These are phyloP conservation scores for Lepus europaeus DNA, from an alignment of 2,113 vertebrate genomes.

Conservation along the genomic window DNA sequence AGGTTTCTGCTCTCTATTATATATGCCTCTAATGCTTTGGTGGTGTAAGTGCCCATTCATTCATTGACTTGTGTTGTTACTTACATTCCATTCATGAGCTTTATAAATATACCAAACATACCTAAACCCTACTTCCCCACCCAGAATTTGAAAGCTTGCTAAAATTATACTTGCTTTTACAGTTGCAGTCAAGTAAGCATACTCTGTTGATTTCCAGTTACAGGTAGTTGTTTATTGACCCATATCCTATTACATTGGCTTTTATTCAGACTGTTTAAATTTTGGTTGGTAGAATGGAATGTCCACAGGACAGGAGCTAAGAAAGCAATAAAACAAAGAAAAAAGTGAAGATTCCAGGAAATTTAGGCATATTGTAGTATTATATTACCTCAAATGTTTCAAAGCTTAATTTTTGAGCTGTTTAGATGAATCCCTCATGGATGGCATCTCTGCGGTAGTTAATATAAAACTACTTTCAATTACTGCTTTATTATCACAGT, in stretches of 20 bases:
- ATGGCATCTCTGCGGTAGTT: conserved; percentile 35
- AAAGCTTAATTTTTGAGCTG: conserved; percentile 47
- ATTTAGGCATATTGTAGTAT: conserved; percentile 43
- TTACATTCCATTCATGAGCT: conserved; percentile 55
- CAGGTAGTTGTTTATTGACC: conserved; percentile 11
- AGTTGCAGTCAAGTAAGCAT: not conserved
- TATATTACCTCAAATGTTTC: conserved; percentile 9
- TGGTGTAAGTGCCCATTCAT: conserved; percentile 32
- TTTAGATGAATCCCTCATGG: conserved; percentile 51
- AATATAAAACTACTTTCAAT: conserved; percentile 61
- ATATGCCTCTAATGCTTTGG: not conserved
- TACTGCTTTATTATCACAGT: conserved; percentile 44
- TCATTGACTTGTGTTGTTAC: conserved; percentile 30
- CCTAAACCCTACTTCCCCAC: not conserved
- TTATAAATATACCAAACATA: conserved; percentile 45
- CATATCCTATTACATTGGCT: conserved; percentile 39
- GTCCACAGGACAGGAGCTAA: conserved; percentile 45
- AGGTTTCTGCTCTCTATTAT: conserved; percentile 32
- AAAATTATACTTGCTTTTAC: not conserved
- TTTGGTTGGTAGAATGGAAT: conserved; percentile 17
- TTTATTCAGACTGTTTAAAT: conserved; percentile 45
- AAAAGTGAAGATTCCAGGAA: conserved; percentile 37
- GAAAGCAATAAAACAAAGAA: conserved; percentile 54
- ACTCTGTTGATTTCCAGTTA: conserved; percentile 26
- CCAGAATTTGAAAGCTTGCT: conserved; percentile 44